Percentiles rank a stretch among this genome's conserved stretches.
These are phyloP conservation scores for Drosophila lowei DNA, from an alignment of 1,140 invertebrate genomes.

Conservation along the genomic window DNA sequence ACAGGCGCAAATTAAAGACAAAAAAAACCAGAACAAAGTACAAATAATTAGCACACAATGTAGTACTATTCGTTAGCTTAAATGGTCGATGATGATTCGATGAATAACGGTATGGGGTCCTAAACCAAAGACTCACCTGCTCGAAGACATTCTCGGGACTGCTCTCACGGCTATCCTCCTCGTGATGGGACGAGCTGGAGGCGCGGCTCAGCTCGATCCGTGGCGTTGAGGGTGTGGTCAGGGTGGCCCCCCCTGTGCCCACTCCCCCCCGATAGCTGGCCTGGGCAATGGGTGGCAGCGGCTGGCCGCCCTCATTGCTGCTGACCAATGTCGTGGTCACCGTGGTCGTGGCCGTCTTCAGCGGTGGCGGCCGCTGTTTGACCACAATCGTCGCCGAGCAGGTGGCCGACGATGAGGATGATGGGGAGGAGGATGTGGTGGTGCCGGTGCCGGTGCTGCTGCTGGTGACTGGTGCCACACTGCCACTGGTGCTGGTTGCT, in stretches of 20 bases:
- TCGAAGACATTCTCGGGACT: slow-evolving; percentile 86
- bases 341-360: slow-evolving; percentile 74
- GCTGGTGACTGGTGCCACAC: slow-evolving; percentile 28
- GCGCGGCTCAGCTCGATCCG: slow-evolving; percentile 94
- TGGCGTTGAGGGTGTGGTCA: slow-evolving; percentile 89
- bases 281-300: slow-evolving; percentile 35
- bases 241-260: slow-evolving; percentile 31
- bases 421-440: slow-evolving; percentile 55
- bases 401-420: slow-evolving; percentile 59
- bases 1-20: slow-evolving; percentile 20
- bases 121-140: slow-evolving; percentile 63
- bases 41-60: slow-evolving; percentile 66
- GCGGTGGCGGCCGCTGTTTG: slow-evolving; percentile 70
- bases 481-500: slow-evolving; percentile 47
- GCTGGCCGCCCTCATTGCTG: slow-evolving; percentile 69
- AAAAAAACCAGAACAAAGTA: slow-evolving; percentile 50
- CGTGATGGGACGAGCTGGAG: slow-evolving; percentile 92
- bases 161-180: slow-evolving; percentile 90
- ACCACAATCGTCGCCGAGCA: slow-evolving; percentile 66
- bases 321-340: slow-evolving; percentile 67
- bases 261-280: background rate
- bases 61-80: background rate
- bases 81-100: background rate
- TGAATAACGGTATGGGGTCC: no score
- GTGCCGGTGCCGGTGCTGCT: slow-evolving; percentile 23